These are phyloP conservation scores for Cynaeus angustus DNA, from an alignment of 2,888 invertebrate genomes.

Conservation along the genomic window DNA sequence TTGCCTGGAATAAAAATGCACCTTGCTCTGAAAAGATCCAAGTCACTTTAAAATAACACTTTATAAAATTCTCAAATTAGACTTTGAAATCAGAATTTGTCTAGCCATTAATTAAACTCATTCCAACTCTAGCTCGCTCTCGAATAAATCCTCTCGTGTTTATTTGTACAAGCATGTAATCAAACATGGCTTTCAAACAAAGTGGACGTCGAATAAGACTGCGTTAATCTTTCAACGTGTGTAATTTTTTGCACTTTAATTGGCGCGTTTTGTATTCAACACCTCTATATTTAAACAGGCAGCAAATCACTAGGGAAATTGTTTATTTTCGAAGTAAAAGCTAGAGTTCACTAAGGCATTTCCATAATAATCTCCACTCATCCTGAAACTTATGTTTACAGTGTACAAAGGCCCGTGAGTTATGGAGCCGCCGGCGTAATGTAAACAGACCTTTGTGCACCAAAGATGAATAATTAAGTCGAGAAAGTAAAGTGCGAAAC, in stretches of 20 bases:
- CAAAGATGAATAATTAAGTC: conserved; percentile 39
- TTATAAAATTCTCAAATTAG: too few relatives aligned
- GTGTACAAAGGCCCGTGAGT: conserved; percentile 29
- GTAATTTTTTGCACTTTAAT: too few relatives aligned
- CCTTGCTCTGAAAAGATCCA: too few relatives aligned
- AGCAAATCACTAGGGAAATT: background rate
- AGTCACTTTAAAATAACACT: too few relatives aligned
- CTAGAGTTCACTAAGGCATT: conserved; percentile 35
- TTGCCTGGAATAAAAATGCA: too few relatives aligned
- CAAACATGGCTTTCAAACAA: background rate
- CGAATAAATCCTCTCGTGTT: too few relatives aligned
- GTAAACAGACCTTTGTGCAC: conserved; percentile 24
- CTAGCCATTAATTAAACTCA: too few relatives aligned
- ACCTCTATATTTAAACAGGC: background rate
- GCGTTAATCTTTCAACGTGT: too few relatives aligned
- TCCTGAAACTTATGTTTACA: conserved; percentile 28
- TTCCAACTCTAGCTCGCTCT: too few relatives aligned
- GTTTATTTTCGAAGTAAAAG: conserved; percentile 11
- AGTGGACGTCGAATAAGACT: background rate
- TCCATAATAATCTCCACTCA: conserved; percentile 39
- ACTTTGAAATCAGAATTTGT: too few relatives aligned
- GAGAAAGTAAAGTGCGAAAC: conserved; percentile 25
- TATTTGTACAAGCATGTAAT: too few relatives aligned
- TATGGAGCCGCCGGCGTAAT: conserved; percentile 20
- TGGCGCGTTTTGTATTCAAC: background rate